Evolutionary conservation across 1,140 invertebrate genomes (phyloP).

Genomic region (Oryctes rhinoceros): DNA sequence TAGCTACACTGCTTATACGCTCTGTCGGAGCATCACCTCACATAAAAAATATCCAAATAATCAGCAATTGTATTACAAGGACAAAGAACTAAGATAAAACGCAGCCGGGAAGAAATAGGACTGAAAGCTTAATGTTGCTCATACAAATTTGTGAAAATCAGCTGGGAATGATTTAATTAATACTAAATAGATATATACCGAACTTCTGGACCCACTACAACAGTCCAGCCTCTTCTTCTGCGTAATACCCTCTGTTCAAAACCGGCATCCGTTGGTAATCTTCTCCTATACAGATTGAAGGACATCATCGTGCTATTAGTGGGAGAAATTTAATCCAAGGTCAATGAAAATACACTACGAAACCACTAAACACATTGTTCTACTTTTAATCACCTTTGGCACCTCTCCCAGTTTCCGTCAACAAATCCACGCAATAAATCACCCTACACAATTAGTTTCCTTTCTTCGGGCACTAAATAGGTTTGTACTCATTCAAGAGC

Average conservation of each 20-base stretch:
- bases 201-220: slow-evolving; percentile 70
- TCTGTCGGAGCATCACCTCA: no score
- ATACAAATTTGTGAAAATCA: no score
- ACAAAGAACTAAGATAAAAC: no score
- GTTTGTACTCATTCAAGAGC: neutral
- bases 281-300: slow-evolving; percentile 50
- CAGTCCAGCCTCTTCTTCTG: slow-evolving; percentile 71
- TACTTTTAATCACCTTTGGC: slow-evolving; percentile 3
- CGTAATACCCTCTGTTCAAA: slow-evolving; percentile 64
- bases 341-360: neutral
- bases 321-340: neutral
- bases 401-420: neutral
- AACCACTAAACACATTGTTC: neutral
- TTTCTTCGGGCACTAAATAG: neutral
- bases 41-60: no score
- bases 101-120: no score
- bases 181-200: slow-evolving; percentile 58
- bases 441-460: neutral
- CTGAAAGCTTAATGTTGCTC: no score
- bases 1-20: no score
- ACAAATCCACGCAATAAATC: neutral
- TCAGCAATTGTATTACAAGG: no score
- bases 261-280: slow-evolving; percentile 58
- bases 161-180: no score
- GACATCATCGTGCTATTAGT: slow-evolving; percentile 12